Base-by-base conservation (phyloP, 2,113 vertebrate species). In the Nymphicus hollandicus region DNA sequence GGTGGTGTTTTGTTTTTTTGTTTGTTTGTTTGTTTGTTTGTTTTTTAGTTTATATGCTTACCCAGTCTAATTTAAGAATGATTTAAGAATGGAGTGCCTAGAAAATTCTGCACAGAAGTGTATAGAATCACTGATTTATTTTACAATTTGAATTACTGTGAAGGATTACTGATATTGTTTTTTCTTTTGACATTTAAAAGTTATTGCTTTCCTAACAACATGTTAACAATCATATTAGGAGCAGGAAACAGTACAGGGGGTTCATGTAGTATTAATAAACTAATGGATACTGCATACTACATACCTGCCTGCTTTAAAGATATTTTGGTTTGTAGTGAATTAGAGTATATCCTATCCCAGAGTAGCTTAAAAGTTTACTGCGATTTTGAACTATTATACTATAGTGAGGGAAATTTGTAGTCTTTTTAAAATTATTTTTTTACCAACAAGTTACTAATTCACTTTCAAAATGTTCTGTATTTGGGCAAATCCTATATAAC, bases 261-360 rank as follows among this genome's bases (percentile, higher is more conserved):
- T 95, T 97, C 88, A 95, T 96, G 56, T 87, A 93, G 70, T 92
- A 97, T 97, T 97, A 97, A 95, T 97, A 93, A 24, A 80, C 65
- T 97, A 96, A 97, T 97, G 96, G 94, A 89, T 97, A 73, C 16
- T 17, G 3, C 60, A 39, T 91, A 19, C 65, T 83, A 86, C 88
- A 53, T 53, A 81, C 78, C 66, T 92, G 86, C 95, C 97, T 95
- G 91, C 94, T 97, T 95, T 97, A 86, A 96, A 94, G 72, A 37
- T 65, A 82, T 79, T 81, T 61, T 39, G 28, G 17, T 33, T 89
- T 95, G 87, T 94, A 96, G 92, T 96, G 82, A 43, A 31, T 91
- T 70, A 89, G 39, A 84, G 41, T 93, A 58, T 64, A 73, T 43
- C 28, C 35, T 95, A 46, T 86, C 33, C n/a, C 68, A 84, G 47